Evolutionary conservation across 1,140 invertebrate species (phyloP), one percentile per base, ranked within the genome.

Genomic region (Habropoda laboriosa): DNA sequence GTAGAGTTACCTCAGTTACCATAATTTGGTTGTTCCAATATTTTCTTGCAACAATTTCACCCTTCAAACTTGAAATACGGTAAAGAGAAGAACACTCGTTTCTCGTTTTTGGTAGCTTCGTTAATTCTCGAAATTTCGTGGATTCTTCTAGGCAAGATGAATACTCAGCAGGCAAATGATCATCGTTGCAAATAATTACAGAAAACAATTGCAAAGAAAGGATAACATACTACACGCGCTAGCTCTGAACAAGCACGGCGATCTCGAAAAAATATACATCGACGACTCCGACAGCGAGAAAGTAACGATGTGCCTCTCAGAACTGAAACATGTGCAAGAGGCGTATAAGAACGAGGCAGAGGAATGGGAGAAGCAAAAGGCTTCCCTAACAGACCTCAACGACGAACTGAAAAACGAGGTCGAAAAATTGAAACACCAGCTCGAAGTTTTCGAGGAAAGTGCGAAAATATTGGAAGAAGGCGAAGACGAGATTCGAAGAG

Each of bases 141-240:
- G n/a, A n/a, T n/a, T n/a, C n/a, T n/a, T n/a, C n/a, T n/a, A n/a
- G n/a, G n/a, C n/a, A n/a, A n/a, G n/a, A n/a, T n/a, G n/a, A n/a
- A n/a, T n/a, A n/a, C n/a, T n/a, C n/a, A n/a, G n/a, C n/a, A n/a
- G n/a, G n/a, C n/a, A n/a, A n/a, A n/a, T n/a, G n/a, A n/a, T n/a
- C n/a, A n/a, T n/a, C n/a, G n/a, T n/a, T 6, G 24, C 0, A 60
- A 45, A 53, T 35, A n/a, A 70, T 86, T 86, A 18, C 70, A 90
- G 89, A 75, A 86, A 87, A 60, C 88, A 92, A 24, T 73, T 90
- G 32, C 81, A 90, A 18, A 88, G 71, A 30, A 90, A 90, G 51
- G 87, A 90, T 32, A 67, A 71, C 30, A 58, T 86, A 40, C 70
- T 90, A 24, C 79, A 76, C 35, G 68, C 78, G 8, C 30, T 84